A percentile compares a stretch with the other conserved stretches of the same genome.
Evolutionary conservation across 2,888 invertebrate species (phyloP).

Genomic region (Ceriagrion tenellum): DNA sequence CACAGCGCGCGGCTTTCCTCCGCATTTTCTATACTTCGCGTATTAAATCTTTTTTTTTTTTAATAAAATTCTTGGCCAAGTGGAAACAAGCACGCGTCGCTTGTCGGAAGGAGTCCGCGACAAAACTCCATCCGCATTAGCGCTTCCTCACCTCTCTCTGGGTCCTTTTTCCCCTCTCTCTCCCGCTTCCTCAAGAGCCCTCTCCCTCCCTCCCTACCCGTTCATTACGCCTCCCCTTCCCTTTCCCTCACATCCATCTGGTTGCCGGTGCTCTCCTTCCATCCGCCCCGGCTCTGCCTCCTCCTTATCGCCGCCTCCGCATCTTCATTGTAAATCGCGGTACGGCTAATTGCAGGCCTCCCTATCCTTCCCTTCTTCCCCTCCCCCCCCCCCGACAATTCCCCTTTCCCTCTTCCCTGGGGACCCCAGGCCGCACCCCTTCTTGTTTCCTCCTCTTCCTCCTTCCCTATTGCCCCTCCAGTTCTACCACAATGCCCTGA

Average conservation of each 20-base stretch:
- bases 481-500: background rate
- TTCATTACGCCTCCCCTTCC: constrained; percentile 16
- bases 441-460: background rate
- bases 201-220: background rate
- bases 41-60: too few species aligned
- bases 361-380: background rate
- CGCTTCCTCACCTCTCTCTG: background rate
- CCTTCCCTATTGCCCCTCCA: background rate
- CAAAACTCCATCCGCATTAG: background rate
- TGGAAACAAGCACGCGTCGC: background rate
- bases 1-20: too few species aligned
- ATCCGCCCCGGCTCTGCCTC: constrained; percentile 20
- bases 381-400: background rate
- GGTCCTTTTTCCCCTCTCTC: background rate
- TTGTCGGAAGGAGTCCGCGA: background rate
- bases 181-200: background rate
- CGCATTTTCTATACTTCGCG: too few species aligned
- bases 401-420: background rate
- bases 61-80: too few species aligned
- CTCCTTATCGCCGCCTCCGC: constrained; percentile 50
- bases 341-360: constrained; percentile 60
- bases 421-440: background rate
- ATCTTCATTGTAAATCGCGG: constrained; percentile 68
- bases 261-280: constrained; percentile 14
- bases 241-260: background rate